phyloP scores from a whole-genome alignment of 2,113 vertebrate genomes.

The Globicephala melas region DNA sequence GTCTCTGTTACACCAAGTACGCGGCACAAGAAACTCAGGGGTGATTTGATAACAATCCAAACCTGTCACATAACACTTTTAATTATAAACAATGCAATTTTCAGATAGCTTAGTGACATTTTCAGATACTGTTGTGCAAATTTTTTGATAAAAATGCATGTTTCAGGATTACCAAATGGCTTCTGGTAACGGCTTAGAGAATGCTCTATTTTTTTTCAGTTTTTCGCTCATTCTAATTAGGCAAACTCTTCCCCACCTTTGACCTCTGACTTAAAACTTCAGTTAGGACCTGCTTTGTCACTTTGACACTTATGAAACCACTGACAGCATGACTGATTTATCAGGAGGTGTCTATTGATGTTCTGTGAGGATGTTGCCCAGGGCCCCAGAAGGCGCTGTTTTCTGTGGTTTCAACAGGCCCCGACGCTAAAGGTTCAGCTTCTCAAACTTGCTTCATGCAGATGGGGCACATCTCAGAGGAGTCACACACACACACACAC shows the following conservation, averaged over 20 bases:
- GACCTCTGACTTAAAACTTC: constrained; percentile 69
- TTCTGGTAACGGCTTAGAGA: constrained; percentile 32
- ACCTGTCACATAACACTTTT: background rate
- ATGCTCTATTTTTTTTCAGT: background rate
- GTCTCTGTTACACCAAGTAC: accelerated
- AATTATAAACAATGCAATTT: background rate
- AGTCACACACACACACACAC: background rate
- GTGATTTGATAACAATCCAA: background rate
- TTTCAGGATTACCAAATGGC: background rate
- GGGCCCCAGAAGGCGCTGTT: constrained; percentile 43
- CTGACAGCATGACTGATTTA: constrained; percentile 57
- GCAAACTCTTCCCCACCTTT: constrained; percentile 56
- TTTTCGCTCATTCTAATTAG: constrained; percentile 56
- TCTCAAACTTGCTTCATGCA: no score
- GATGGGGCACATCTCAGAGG: background rate
- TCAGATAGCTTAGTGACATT: background rate
- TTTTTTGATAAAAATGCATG: background rate
- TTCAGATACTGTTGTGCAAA: background rate
- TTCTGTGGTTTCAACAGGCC: constrained; percentile 33
- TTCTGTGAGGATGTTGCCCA: constrained; percentile 58
- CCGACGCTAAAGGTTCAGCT: accelerated
- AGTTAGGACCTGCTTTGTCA: constrained; percentile 62
- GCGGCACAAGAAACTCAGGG: accelerated
- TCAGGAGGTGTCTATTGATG: constrained; percentile 52
- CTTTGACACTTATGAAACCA: constrained; percentile 3